Conservation (phyloP, 1,140 invertebrate species). For the Choristoneura fumiferana region DNA sequence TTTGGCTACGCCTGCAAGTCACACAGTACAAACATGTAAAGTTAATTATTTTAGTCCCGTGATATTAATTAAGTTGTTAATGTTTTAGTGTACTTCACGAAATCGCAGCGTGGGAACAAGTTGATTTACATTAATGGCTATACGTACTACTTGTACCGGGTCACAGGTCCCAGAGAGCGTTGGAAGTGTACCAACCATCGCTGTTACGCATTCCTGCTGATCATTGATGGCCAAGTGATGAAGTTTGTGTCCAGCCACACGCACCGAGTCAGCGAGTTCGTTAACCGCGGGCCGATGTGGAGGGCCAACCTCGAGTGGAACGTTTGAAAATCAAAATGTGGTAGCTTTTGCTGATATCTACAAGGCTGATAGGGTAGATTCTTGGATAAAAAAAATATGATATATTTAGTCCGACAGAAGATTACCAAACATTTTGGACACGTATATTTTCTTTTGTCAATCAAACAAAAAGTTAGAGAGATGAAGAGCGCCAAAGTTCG, state of each 20-base stretch:
- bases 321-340: background rate
- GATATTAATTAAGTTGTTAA: too few species aligned
- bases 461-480: too few species aligned
- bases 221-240: background rate
- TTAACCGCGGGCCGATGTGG: background rate
- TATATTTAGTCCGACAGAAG: too few species aligned
- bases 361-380: too few species aligned
- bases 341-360: too few species aligned
- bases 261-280: background rate
- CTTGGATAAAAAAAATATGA: too few species aligned
- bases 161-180: background rate
- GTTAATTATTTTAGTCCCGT: too few species aligned
- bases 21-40: too few species aligned
- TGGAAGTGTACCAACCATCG: slow-evolving; percentile 4
- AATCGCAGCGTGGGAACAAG: slow-evolving; percentile 8
- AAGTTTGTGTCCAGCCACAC: background rate
- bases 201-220: background rate
- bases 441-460: too few species aligned
- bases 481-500: too few species aligned
- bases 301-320: background rate
- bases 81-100: slow-evolving; percentile 10
- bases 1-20: too few species aligned
- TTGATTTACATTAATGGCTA: slow-evolving; percentile 12
- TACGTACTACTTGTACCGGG: background rate
- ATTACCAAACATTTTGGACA: too few species aligned